A percentile compares a stretch with the other conserved stretches of the same genome.
These are phyloP conservation scores for Chymomyza costata DNA, from an alignment of 1,140 invertebrate genomes.

Conservation along the genomic window DNA sequence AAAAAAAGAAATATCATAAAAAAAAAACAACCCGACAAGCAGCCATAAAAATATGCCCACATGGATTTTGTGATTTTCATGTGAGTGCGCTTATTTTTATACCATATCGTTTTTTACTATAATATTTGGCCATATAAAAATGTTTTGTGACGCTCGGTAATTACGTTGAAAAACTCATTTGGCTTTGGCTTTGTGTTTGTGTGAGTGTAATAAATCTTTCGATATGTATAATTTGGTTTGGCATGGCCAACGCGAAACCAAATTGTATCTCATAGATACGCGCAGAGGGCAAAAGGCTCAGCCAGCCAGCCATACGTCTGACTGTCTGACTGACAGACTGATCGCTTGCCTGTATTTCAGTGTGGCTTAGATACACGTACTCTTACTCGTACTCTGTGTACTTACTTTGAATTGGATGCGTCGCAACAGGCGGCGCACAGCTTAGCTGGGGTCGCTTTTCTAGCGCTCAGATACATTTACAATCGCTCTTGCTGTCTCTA, in stretches of 20 bases:
- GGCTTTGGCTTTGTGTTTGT: conserved; percentile 31
- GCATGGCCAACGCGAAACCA: conserved; percentile 57
- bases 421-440: conserved; percentile 39
- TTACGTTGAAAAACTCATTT: conserved; percentile 71
- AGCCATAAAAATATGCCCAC: conserved; percentile 54
- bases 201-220: conserved; percentile 63
- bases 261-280: conserved; percentile 62
- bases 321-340: conserved; percentile 9
- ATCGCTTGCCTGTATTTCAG: no score
- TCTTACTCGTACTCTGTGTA: no score
- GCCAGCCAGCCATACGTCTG: conserved; percentile 2
- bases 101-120: conserved; percentile 25
- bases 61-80: conserved; percentile 38
- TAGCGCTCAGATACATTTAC: no score
- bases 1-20: conserved; percentile 37
- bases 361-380: no score
- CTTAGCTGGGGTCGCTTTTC: conserved; percentile 55
- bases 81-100: conserved; percentile 54
- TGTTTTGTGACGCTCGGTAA: conserved; percentile 63
- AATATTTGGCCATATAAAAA: conserved; percentile 48
- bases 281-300: no score
- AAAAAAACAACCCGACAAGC: conserved; percentile 11
- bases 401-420: conserved; percentile 29
- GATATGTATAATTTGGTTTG: conserved; percentile 62
- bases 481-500: conserved; percentile 14